Evolutionary conservation across 2,888 invertebrate genomes (phyloP), one percentile per base, ranked within the genome.

Genomic region (Xanthostigma xanthostigma): DNA sequence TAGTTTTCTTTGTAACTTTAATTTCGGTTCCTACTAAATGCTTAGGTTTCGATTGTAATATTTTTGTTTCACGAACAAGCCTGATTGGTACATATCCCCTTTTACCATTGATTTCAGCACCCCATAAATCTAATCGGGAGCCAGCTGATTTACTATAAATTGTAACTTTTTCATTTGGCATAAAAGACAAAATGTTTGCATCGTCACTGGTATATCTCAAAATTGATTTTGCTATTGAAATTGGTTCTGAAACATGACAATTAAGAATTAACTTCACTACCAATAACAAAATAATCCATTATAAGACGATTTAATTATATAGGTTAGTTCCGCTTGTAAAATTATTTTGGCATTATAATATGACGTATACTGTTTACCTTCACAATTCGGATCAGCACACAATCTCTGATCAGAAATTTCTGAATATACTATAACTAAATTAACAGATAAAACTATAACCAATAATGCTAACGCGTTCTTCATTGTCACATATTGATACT

Each of bases 131-230:
- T 17, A 58, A 49, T 51, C 75, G 69, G 33, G 67, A 66, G 44
- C 80, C 84, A 59, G 80, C 81, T 56, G 78, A 75, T 67, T 86
- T 87, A 63, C 85, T 84, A 58, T 68, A 79, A 53, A 88, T 71
- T 43, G 65, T 69, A 9, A 81, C 77, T 1, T 75, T 67, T 8
- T 66, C 59, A 59, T 81, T 78, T 4, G 60, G 60, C 17, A 63
- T 66, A 64, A 81, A 85, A 9, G 83, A 75, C 50, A 87, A 65
- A 49, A 78, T 66, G 41, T 74, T 71, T 13, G 67, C 58, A 51
- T 77, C 76, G 10, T 61, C 70, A 53, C 78, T 71, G 14, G 47
- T 56, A 61, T 84, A 87, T 37, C 49, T 65, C 46, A 79, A 48
- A 44, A 75, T 61, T 1, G 83, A 79, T 59, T 58, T 75, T 11